Conservation (phyloP, 2,113 vertebrate species). For the Engystomops pustulosus region DNA sequence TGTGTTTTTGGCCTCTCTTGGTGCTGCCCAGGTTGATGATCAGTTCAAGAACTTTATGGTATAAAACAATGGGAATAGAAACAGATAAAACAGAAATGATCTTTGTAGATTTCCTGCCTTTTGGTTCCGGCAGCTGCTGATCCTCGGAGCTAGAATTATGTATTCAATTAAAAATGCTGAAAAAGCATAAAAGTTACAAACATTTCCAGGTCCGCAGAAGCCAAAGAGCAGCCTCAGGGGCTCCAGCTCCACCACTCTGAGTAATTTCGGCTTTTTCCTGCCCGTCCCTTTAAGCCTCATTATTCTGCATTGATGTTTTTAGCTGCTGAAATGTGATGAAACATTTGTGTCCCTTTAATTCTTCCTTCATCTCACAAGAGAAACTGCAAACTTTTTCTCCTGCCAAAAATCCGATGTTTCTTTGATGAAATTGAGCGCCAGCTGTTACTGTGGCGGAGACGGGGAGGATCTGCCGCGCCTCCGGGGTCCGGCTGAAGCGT, state of each 20-base stretch:
- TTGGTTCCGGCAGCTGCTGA: not conserved
- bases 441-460: constrained; percentile 19
- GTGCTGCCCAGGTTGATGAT: no score
- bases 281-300: constrained; percentile 27
- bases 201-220: not conserved
- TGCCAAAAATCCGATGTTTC: constrained; percentile 34
- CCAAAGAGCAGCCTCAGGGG: not conserved
- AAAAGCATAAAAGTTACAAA: not conserved
- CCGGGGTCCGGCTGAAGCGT: no score
- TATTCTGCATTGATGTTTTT: constrained; percentile 30
- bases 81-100: not conserved
- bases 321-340: not conserved
- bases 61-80: no score
- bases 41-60: no score
- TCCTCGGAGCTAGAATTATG: not conserved
- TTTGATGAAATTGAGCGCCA: constrained; percentile 33
- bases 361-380: constrained; percentile 31
- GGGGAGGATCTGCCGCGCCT: no score
- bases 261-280: constrained; percentile 15
- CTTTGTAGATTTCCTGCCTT: not conserved
- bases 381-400: constrained; percentile 23
- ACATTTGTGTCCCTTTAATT: not conserved
- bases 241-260: not conserved
- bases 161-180: constrained; percentile 2
- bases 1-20: no score